phyloP scores from a whole-genome alignment of 2,113 vertebrate genomes.

The Erpornis zantholeuca region DNA sequence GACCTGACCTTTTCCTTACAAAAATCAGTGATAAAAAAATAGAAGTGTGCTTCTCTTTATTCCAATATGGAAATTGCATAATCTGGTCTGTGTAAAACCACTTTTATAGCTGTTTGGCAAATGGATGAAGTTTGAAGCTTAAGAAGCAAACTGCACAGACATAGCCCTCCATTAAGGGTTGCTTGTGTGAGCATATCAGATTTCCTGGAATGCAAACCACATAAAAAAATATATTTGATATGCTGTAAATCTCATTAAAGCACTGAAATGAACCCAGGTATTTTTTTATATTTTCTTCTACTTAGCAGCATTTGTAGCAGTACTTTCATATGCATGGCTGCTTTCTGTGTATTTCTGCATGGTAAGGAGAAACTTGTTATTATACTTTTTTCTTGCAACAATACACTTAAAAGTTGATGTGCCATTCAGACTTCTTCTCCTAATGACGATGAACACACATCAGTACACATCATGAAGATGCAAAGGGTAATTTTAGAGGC shows the following conservation, averaged over 20 bases:
- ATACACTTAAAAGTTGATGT: conserved; percentile 8
- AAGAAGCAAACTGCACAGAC: not conserved
- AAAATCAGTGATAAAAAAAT: not conserved
- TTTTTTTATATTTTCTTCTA: not conserved
- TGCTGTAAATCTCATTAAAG: not conserved
- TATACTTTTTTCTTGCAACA: not conserved
- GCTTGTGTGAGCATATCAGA: not conserved
- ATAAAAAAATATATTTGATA: not conserved
- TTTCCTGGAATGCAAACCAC: conserved; percentile 7
- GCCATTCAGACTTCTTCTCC: conserved; percentile 16
- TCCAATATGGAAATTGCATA: not conserved
- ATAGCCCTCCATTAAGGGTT: not conserved
- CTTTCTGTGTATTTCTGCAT: not conserved
- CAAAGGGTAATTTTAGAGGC: conserved; percentile 59
- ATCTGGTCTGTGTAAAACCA: not conserved
- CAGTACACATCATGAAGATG: conserved; percentile 55
- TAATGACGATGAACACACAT: not conserved
- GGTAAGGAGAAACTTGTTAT: not conserved
- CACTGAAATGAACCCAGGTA: not conserved
- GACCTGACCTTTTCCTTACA: not conserved
- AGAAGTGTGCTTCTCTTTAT: not conserved
- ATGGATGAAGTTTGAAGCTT: not conserved
- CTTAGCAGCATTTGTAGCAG: not conserved
- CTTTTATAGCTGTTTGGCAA: not conserved
- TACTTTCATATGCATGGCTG: not conserved